Base-by-base conservation (phyloP, 2,888 invertebrate genomes). In the Syrista parreyssii region DNA sequence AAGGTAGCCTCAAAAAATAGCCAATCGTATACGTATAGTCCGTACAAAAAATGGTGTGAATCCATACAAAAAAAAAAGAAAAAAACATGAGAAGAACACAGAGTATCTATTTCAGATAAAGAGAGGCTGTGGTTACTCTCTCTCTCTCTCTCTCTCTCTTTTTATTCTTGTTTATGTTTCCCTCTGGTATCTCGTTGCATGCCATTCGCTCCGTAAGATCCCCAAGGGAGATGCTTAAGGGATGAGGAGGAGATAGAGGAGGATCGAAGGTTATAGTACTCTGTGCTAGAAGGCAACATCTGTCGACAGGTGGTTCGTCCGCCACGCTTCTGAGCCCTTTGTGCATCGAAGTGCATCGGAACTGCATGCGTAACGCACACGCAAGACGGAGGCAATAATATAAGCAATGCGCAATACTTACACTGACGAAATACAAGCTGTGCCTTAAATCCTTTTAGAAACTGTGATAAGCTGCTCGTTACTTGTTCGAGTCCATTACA, bases 271-370 rank as follows among this genome's bases (percentile, higher is more conserved):
- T 15, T 32, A 71, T 9, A 32, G 71, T 2, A 33, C 31, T 31
- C 30, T 32, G 3, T 32, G 11, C 33, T 32, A 23, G 71, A 23
- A 71, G 71, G 78, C 68, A 88, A 88, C 89, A 89, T 88, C 89
- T 89, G 88, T 88, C 89, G 89, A 88, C 89, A 89, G 89, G 89
- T 89, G 89, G 89, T 84, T 87, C 84, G 84, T 85, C 84, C 84
- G 76, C 68, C 83, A 80, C 82, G 82, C 82, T 82, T 82, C 81
- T 82, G 79, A 82, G 82, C 82, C 86, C 84, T 86, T 86, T 84
- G 31, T 86, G 86, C 84, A 86, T 86, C 86, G 84, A 82, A 84
- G 80, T 86, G 31, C 71, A 33, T 23, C 30, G 12, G 15, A 9
- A 55, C 6, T 55, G 55, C 55, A 55, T 55, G 23, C 23, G 9